Percentiles rank a stretch among this genome's conserved stretches.
Evolutionary conservation across 2,888 invertebrate species (phyloP).

Genomic region (Latrodectus elegans): DNA sequence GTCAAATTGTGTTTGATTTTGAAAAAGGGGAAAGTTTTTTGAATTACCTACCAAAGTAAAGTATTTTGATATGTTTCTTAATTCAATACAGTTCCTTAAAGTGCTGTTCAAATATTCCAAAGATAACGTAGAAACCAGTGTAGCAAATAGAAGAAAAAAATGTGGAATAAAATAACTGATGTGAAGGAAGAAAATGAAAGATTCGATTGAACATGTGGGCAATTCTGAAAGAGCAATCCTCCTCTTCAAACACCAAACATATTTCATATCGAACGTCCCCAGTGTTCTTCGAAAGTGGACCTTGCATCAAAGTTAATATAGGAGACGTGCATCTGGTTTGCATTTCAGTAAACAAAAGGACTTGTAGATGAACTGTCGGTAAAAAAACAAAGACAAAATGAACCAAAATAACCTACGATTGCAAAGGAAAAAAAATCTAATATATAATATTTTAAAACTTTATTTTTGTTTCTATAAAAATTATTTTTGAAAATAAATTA

Average conservation of each 20-base stretch:
- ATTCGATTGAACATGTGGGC: constrained; percentile 53
- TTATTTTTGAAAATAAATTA: no score
- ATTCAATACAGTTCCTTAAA: constrained; percentile 6
- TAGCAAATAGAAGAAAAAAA: constrained; percentile 16
- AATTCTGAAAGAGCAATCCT: constrained; percentile 40
- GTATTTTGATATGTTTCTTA: background rate
- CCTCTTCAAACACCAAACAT: constrained; percentile 47
- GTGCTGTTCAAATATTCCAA: constrained; percentile 46
- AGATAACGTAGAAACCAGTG: constrained; percentile 23
- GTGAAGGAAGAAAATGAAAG: constrained; percentile 45
- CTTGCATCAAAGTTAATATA: background rate
- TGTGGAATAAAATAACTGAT: constrained; percentile 32
- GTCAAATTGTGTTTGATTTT: no score
- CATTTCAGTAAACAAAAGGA: background rate
- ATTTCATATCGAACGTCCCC: constrained; percentile 45
- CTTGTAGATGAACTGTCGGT: background rate
- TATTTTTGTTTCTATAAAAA: no score
- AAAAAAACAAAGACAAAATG: no score
- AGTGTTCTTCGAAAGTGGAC: constrained; percentile 21
- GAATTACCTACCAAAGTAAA: no score
- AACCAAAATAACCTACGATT: no score
- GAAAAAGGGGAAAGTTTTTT: no score
- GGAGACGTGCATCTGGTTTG: constrained; percentile 2
- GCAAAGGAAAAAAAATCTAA: no score
- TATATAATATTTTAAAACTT: no score